These are phyloP conservation scores for Lutraria lutraria DNA, from an alignment of 2,888 invertebrate genomes.

Conservation along the genomic window DNA sequence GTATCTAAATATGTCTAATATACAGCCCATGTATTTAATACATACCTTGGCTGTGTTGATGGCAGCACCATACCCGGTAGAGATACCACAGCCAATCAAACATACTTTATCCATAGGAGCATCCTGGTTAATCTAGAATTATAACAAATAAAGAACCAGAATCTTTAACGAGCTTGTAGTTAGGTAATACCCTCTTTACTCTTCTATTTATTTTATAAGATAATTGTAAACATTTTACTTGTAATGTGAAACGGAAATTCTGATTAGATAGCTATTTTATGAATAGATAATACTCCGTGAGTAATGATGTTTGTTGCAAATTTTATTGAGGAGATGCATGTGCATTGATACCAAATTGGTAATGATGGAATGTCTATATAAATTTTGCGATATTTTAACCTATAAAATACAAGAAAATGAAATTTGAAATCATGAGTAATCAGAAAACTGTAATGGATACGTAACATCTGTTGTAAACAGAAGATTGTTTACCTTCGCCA, in stretches of 20 bases:
- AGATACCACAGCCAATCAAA: conserved; percentile 87
- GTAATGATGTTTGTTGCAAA: no score
- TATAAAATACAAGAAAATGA: background rate
- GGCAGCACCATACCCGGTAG: conserved; percentile 90
- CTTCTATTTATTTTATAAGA: no score
- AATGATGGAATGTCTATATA: no score
- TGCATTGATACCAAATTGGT: no score
- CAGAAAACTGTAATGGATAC: background rate
- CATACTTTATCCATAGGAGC: conserved; percentile 86
- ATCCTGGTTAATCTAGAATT: conserved; percentile 78
- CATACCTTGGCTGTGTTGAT: conserved; percentile 85
- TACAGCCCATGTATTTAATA: background rate
- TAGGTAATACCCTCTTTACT: no score
- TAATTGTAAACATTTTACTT: no score
- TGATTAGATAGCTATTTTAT: no score
- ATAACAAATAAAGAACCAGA: background rate
- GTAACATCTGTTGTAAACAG: background rate
- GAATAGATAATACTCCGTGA: no score
- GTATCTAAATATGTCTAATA: no score
- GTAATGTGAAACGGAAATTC: no score
- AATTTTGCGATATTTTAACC: background rate
- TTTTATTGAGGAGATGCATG: no score
- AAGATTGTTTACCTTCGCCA: conserved; percentile 92
- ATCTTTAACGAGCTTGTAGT: no score
- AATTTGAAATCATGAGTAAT: background rate